Evolutionary conservation across 2,888 invertebrate genomes (phyloP), one percentile per base, ranked within the genome.

Genomic region (Marasmarcha lunaedactyla): DNA sequence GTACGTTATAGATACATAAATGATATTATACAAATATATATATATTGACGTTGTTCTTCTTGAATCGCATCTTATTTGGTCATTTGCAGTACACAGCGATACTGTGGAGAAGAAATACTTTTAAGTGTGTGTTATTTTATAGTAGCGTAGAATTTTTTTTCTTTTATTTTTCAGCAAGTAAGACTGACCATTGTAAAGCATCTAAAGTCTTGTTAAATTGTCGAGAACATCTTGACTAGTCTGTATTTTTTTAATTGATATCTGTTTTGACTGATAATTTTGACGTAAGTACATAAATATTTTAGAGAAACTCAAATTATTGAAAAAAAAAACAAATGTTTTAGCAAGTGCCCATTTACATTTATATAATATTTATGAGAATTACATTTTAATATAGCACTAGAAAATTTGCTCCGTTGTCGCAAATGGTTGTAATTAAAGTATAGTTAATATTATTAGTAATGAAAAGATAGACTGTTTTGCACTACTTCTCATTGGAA

Each of bases 401-500:
- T 79, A 78, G 71, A 71, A 61, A 63, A 72, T 74, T 72, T 71
- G 70, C 71, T 78, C 74, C 71, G 67, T 78, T 79, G 64, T 71
- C 68, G 72, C 73, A 69, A 76, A 77, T 64, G 83, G 81, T 83
- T 83, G 83, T 83, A 78, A 77, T 76, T 66, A 66, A 68, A 61
- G 48, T 69, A 66, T 73, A 71, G 58, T 59, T 73, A 67, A 66
- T 70, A 72, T 65, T 64, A 69, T 71, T 79, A 76, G 74, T 67
- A 58, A 72, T n/a, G n/a, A 30, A 74, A 66, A 65, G 64, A 77
- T 77, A 79, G 74, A 76, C 79, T 79, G 78, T 81, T 76, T 68
- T 67, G 79, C 81, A 78, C 77, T 57, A 63, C 66, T 65, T 71
- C 66, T 69, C 62, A 60, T 67, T 71, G 63, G 57, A 57, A 20